phyloP scores from a whole-genome alignment of 2,113 vertebrate species.

The Sphyrna mokarran region DNA sequence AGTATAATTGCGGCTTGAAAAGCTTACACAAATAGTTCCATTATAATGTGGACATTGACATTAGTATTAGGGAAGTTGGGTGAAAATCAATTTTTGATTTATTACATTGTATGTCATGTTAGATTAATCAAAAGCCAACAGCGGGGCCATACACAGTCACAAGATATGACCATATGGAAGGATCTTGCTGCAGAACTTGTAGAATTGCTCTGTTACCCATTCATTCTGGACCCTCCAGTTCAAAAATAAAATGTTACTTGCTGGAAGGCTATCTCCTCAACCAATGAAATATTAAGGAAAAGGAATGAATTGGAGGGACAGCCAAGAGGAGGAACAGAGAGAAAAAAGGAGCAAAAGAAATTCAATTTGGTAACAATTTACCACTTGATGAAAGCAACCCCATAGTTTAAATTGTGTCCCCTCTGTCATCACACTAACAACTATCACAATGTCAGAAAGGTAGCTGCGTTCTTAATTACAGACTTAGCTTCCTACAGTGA shows the following conservation, averaged over 20 bases:
- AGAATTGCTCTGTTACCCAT: background rate
- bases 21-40: background rate
- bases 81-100: background rate
- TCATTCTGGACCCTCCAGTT: background rate
- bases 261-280: background rate
- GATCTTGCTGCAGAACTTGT: background rate
- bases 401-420: background rate
- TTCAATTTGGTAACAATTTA: background rate
- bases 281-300: background rate
- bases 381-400: background rate
- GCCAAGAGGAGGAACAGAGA: background rate
- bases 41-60: background rate
- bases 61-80: background rate
- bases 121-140: background rate
- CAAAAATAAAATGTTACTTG: background rate
- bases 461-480: background rate
- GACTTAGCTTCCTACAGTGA: background rate
- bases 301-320: background rate
- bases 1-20: background rate
- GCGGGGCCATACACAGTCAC: background rate
- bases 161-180: background rate
- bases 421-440: background rate
- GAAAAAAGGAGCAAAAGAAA: background rate
- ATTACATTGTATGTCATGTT: background rate
- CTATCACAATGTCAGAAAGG: background rate